These are phyloP conservation scores for Brachionus plicatilis DNA, from an alignment of 1,140 invertebrate genomes.

Conservation along the genomic window DNA sequence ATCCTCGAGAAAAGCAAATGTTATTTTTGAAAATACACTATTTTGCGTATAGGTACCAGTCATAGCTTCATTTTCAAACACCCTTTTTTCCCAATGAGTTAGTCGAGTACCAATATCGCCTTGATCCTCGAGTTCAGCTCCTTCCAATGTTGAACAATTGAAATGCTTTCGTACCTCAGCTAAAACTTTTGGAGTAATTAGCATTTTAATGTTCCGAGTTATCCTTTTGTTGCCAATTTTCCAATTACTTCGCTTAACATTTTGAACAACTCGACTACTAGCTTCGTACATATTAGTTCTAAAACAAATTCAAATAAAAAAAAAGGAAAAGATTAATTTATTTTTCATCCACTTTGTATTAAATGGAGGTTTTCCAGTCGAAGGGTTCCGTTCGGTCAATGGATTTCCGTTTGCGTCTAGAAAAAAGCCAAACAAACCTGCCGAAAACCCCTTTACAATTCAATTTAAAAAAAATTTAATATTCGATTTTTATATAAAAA, in stretches of 20 bases:
- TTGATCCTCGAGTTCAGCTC: conserved; percentile 95
- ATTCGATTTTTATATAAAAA: background rate
- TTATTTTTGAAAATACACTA: conserved; percentile 90
- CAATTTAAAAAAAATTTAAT: background rate
- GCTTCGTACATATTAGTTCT: conserved; percentile 66
- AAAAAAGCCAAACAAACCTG: conserved; percentile 88
- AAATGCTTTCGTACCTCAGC: conserved; percentile 75
- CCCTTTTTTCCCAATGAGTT: conserved; percentile 81
- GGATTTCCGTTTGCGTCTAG: conserved; percentile 77
- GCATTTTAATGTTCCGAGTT: conserved; percentile 71
- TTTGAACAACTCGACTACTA: conserved; percentile 80
- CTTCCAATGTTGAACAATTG: conserved; percentile 79
- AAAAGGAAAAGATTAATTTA: conserved; percentile 42
- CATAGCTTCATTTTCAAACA: conserved; percentile 84
- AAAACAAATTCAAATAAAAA: background rate
- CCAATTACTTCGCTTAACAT: conserved; percentile 74
- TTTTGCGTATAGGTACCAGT: conserved; percentile 98
- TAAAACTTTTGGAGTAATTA: conserved; percentile 83
- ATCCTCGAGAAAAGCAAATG: conserved; percentile 93
- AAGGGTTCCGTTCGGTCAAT: conserved; percentile 66
- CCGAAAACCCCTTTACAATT: conserved; percentile 70
- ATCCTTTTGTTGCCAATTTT: conserved; percentile 71
- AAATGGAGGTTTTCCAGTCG: conserved; percentile 73
- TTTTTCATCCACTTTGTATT: conserved; percentile 71
- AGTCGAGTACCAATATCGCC: conserved; percentile 90